Evolutionary conservation across 2,113 vertebrate species (phyloP), one percentile per base, ranked within the genome.

Genomic region (Oenanthe melanoleuca): DNA sequence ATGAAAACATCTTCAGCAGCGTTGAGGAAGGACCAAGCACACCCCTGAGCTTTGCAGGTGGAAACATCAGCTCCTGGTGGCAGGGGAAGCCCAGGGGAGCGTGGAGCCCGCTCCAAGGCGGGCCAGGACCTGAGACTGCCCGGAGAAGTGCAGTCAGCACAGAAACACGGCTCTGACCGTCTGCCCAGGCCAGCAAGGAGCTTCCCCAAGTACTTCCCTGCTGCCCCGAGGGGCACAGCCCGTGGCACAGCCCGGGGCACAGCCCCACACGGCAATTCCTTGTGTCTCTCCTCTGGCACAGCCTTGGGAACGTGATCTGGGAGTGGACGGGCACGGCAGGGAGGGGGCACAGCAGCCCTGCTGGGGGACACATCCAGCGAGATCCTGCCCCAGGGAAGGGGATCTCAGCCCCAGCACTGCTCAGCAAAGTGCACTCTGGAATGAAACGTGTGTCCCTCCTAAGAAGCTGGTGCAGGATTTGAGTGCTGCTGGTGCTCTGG

Each of bases 181-280:
- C 60, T 94, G 53, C 47, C 52, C 34, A 34, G 89, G 79, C 55
- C 75, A 61, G 40, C 18, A 3, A 57, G 94, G 60, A 85, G 57
- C 83, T 93, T 96, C 92, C 88, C 42, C 59, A 61, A 87, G 64
- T n/a, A 28, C 82, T 89, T 91, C 88, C 77, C 70, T 33, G 75
- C n/a, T 11, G 47, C 66, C 12, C 57, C 73, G 34, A 7, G 34
- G 34, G 34, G 34, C 34, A 37, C 34, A 37, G 34, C 49, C 2
- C 0, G 17, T 70, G 38, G 74, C 61, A 19, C 25, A 74, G 81
- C 55, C 74, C 6, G 2, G 3, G 50, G 80, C 87, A 69, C 44
- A 11, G 52, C 91, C 79, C 7, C 5, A 65, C 79, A n/a, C 4
- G 5, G 67, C 3, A 0, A 21, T 85, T 84, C 53, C 80, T 66